Base-by-base conservation (phyloP, 1,140 invertebrate species). In the Choristoneura fumiferana region DNA sequence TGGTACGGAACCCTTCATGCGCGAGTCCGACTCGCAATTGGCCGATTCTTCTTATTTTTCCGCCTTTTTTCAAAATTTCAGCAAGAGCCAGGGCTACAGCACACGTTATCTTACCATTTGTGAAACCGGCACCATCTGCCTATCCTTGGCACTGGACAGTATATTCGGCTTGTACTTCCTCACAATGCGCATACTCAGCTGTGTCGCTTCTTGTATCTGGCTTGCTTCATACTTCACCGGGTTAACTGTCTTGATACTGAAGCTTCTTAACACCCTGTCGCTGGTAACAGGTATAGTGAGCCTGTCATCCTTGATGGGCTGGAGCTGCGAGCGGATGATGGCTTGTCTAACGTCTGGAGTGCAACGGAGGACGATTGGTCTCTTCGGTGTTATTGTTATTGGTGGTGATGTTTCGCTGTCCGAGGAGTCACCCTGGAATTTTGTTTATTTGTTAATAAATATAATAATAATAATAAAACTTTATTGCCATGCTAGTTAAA, bases 261-360 rank as follows among this genome's bases (percentile, higher is more conserved):
- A 81, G 55, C 81, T 84, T 10, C 77, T 62, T 10, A 84, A 39
- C 0, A 81, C 67, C 57, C 78, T 60, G 53, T 79, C 78, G 55
- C 76, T 76, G 1, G 56, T 10, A 6, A 13, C 36, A 9, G 33
- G 55, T n/a, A 49, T 49, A 0, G 52, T 56, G 8, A 33, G 37
- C 15, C 29, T 54, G 22, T 37, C n/a, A 4, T 40, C 6, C 8
- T 14, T 55, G 65, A 35, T 22, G 33, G 6, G 17, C 56, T 54
- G 49, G 53, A 36, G 60, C 57, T 49, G 35, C 6, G 61, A 58
- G 38, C 54, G 67, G 6, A 58, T 36, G 1, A 70, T 40, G 3
- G 63, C 12, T 0, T 57, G 54, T 0, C 29, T 39, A 3, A 58
- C 29, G 10, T 73, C 64, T 0, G 74, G 61, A 18, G 57, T 69